These are phyloP conservation scores for Teinopalpus imperialis DNA, from an alignment of 2,888 invertebrate genomes.

Conservation along the genomic window DNA sequence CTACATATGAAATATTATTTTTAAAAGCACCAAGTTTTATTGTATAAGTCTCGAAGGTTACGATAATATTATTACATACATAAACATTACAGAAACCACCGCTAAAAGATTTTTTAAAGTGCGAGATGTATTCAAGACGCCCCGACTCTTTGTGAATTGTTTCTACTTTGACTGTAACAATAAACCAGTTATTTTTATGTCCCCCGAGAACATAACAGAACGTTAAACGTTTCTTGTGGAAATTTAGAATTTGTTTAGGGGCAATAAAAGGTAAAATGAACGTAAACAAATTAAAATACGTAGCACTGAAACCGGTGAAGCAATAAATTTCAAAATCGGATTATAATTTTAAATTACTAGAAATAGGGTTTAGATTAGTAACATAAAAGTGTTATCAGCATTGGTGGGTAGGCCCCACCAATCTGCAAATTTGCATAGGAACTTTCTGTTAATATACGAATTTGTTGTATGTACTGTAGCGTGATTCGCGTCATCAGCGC, in stretches of 20 bases:
- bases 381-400: too few relatives aligned
- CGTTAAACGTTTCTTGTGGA: slow-evolving; percentile 42
- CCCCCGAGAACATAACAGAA: slow-evolving; percentile 43
- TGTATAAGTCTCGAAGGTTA: slow-evolving; percentile 8
- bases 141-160: slow-evolving; percentile 41
- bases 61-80: slow-evolving; percentile 14
- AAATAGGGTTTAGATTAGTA: too few relatives aligned
- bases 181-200: slow-evolving; percentile 60
- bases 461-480: too few relatives aligned
- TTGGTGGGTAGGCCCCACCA: too few relatives aligned
- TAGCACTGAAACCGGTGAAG: slow-evolving; percentile 6
- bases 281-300: slow-evolving; percentile 30
- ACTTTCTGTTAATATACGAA: too few relatives aligned
- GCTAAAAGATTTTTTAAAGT: slow-evolving; percentile 28
- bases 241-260: slow-evolving; percentile 48
- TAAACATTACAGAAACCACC: slow-evolving; percentile 24
- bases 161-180: slow-evolving; percentile 48
- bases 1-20: too few relatives aligned
- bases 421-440: too few relatives aligned
- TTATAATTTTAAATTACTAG: too few relatives aligned
- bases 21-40: too few relatives aligned
- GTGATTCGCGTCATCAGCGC: too few relatives aligned
- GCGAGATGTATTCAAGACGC: slow-evolving; percentile 28
- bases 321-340: too few relatives aligned
- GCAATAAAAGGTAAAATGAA: slow-evolving; percentile 40